A percentile compares a stretch with the other conserved stretches of the same genome.
These are phyloP conservation scores for Ursus arctos DNA, from an alignment of 2,113 vertebrate genomes.

Conservation along the genomic window DNA sequence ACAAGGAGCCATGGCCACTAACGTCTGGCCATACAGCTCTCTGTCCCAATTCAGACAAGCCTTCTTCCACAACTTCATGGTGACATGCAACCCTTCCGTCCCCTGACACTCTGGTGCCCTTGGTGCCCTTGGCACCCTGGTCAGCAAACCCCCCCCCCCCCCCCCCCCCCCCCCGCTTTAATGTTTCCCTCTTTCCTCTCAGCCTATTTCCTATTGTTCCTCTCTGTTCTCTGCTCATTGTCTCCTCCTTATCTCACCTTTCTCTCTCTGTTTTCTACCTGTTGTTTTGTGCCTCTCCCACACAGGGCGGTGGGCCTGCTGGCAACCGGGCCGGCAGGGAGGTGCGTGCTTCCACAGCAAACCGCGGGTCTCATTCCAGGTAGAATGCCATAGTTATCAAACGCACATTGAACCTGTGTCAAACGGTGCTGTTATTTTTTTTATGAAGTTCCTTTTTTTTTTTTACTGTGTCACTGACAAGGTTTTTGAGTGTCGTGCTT, in stretches of 20 bases:
- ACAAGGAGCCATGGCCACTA: not conserved
- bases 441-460: not conserved
- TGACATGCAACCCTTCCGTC: not conserved
- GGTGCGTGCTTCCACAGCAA: not conserved
- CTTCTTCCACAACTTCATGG: not conserved
- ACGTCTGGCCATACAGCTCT: not conserved
- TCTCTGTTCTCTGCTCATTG: not conserved
- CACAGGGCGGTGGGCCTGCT: rapidly evolving
- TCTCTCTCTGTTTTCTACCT: not conserved
- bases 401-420: not conserved
- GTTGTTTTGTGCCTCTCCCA: not conserved
- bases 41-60: not conserved
- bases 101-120: not conserved
- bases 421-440: not conserved
- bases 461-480: not conserved
- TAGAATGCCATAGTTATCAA: not conserved
- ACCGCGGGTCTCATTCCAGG: not conserved
- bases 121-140: not conserved
- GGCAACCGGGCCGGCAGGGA: not conserved
- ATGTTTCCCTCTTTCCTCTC: not conserved
- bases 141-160: too few relatives aligned
- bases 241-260: not conserved
- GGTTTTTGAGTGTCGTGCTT: not conserved
- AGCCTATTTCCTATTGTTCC: not conserved
- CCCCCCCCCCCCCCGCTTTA: not conserved